Base-by-base conservation (phyloP, 1,140 invertebrate species). In the Mycetomoellerius zeteki region DNA sequence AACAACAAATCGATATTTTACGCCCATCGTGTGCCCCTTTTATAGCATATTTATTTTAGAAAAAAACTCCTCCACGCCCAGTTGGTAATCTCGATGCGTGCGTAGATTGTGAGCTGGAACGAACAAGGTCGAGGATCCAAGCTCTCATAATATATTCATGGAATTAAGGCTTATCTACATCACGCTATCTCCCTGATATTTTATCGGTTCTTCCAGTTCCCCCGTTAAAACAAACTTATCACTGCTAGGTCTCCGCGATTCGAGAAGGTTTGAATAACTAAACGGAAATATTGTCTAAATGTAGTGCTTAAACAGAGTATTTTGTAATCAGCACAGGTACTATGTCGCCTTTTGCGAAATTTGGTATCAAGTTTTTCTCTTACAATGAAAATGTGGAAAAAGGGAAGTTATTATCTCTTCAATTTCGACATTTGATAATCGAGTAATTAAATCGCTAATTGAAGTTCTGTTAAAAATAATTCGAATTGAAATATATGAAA, bases 1-100 rank as follows among this genome's bases (percentile, higher is more conserved):
- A 84, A 73, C 27, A 75, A 75, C 54, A 84, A 84, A 84, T 75
- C 80, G 69, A 84, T 84, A 84, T 24, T 84, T 84, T 84, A 84
- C 80, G 72, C 80, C 62, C 54, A 50, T 73, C 33, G 24, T 37
- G 54, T 50, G 37, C 37, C 52, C 33, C 69, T 84, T 72, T 84
- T 84, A 84, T 84, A 84, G 54, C 54, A 24, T 50, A 75, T 84
- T 84, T 84, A 75, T 84, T 50, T 84, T 84, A 75, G 52, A 84
- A 75, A 75, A 60, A 82, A 54, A 33, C 62, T 30, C 27, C 24
- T 58, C 14, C 78, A 21, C 52, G 54, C 37, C 27, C 37, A 21
- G 54, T 27, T 27, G 60, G 27, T 33, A n/a, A 14, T 24, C 14
- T 82, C 7, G 67, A 5, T 8, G 69, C 30, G 30, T 54, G 80